Base-by-base conservation (phyloP, 1,140 invertebrate species). In the Brachionus rubens region DNA sequence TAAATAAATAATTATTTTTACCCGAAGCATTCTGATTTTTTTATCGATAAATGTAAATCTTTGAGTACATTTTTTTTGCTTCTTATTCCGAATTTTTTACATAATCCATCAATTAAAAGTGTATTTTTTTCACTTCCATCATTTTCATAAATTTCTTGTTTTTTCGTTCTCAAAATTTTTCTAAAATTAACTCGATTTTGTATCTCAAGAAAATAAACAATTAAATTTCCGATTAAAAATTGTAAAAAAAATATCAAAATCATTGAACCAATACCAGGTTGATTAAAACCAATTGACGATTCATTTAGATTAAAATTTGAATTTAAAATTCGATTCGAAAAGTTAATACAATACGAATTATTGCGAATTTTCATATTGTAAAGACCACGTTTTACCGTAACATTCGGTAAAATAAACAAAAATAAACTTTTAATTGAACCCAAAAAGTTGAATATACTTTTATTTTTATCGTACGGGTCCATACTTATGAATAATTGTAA, bases 1-100 rank as follows among this genome's bases (percentile, higher is more conserved):
- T 24, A 52, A 52, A 52, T 5, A 4, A 21, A 24, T 21, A 26
- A 26, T 24, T 24, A 52, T 24, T 47, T 6, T 50, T 50, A 52
- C 28, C 68, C 75, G 26, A 76, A 76, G 24, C 75, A 76, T 50
- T 41, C 36, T 16, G 28, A 16, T 26, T 76, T n/a, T 21, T 40
- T 46, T 0, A 76, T 33, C 5, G 3, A 3, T 5, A 76, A 14
- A 14, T 21, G 24, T 10, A 76, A 33, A 30, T 62, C 43, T 21
- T 76, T 28, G 16, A 76, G 21, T 5, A 54, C 24, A 2, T 26
- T 28, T 0, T 14, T 68, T 0, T 68, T 68, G n/a, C 36, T 59
- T 59, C 14, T 14, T 12, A 30, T n/a, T n/a, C 62, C 62, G 46
- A 46, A 68, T n/a, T 46, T 68, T 68, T 68, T 68, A 24, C 40